Conservation (phyloP, 35 echinoderm and acorn worm genomes). For the Anneissia japonica region DNA sequence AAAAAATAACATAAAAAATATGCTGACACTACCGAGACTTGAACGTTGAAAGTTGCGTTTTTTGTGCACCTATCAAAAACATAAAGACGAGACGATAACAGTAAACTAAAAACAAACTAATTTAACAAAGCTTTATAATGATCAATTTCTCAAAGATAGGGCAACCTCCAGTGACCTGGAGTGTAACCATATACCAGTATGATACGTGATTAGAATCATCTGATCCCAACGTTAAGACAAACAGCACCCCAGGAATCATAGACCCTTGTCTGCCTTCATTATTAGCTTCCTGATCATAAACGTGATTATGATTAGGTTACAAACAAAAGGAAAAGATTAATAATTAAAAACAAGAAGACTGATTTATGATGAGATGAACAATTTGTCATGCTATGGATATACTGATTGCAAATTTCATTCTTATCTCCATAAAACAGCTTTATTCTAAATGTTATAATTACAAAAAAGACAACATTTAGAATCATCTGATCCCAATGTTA, state of each 20-base stretch:
- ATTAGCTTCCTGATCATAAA: not conserved
- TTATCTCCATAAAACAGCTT: too few relatives aligned
- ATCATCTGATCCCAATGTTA: not conserved
- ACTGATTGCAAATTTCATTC: not conserved
- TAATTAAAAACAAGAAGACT: not conserved
- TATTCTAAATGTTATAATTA: too few relatives aligned
- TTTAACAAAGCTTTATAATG: too few relatives aligned
- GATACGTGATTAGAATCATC: not conserved
- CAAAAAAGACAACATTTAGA: too few relatives aligned
- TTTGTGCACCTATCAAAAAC: too few relatives aligned
- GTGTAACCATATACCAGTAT: not conserved
- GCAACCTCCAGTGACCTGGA: not conserved
- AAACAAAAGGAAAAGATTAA: not conserved
- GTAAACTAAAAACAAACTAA: too few relatives aligned
- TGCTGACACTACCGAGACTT: too few relatives aligned
- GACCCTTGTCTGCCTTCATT: not conserved
- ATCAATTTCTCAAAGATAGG: not conserved
- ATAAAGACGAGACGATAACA: too few relatives aligned
- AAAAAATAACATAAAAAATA: too few relatives aligned
- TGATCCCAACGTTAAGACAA: not conserved
- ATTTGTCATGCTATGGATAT: not conserved
- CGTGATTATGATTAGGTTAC: not conserved
- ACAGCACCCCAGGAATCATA: not conserved
- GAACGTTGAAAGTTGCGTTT: too few relatives aligned
- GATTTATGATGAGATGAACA: not conserved